These are phyloP conservation scores for Crocodylus rhombifer DNA, from an alignment of 2,797 vertebrate species.

Conservation along the genomic window DNA sequence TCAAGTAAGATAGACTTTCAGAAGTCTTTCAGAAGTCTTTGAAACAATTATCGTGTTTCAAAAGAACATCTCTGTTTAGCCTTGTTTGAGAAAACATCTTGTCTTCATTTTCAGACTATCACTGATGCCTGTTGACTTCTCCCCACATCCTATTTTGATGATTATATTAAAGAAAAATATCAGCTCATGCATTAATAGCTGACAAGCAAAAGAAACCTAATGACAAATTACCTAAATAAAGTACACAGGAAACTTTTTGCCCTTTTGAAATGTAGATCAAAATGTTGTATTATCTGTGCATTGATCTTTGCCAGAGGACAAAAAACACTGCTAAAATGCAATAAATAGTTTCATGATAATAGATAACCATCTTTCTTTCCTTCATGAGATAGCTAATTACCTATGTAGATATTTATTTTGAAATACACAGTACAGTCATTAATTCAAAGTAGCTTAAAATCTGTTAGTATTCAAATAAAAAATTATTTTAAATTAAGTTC, in stretches of 20 bases:
- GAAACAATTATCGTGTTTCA: conserved; percentile 36
- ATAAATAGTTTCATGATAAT: neutral
- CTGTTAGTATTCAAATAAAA: neutral
- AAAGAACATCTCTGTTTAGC: neutral
- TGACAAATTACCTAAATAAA: conserved; percentile 2
- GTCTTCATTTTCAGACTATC: conserved; percentile 2
- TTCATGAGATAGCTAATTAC: conserved; percentile 5
- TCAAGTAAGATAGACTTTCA: conserved; percentile 21
- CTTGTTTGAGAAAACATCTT: conserved; percentile 26
- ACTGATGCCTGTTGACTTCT: conserved; percentile 24
- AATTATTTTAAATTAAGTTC: conserved; percentile 6
- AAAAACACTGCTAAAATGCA: conserved; percentile 43
- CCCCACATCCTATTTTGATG: conserved; percentile 2
- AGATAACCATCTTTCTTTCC: conserved; percentile 28
- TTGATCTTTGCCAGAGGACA: conserved; percentile 4
- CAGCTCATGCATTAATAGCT: conserved; percentile 20
- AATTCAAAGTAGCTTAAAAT: conserved; percentile 23
- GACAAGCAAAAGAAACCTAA: neutral
- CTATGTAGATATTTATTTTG: conserved; percentile 20
- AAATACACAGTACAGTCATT: neutral
- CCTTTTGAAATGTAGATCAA: conserved; percentile 41
- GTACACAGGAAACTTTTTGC: conserved; percentile 5
- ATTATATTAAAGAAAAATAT: conserved; percentile 19
- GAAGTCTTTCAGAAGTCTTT: conserved; percentile 48
- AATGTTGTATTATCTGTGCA: conserved; percentile 29